These are phyloP conservation scores for Caerostris darwini DNA, from an alignment of 1,140 invertebrate species.

Conservation along the genomic window DNA sequence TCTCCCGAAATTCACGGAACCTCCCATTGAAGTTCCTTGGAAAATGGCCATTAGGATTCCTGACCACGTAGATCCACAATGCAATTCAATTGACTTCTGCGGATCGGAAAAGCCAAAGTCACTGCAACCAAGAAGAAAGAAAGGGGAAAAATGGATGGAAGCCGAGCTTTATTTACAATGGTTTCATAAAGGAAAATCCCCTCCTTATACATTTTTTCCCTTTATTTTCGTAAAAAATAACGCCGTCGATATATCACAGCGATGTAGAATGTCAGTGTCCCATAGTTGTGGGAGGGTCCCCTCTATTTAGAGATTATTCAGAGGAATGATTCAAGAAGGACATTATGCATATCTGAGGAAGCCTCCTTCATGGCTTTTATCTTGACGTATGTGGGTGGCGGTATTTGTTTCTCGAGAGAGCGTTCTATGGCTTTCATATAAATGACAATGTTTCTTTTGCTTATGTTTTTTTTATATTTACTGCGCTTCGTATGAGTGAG, in stretches of 20 bases:
- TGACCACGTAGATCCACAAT: constrained; percentile 12
- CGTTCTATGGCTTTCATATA: constrained; percentile 57
- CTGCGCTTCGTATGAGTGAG: constrained; percentile 23
- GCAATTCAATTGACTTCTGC: constrained; percentile 20
- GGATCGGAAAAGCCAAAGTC: neutral
- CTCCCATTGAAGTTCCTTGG: neutral
- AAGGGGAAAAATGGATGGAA: neutral
- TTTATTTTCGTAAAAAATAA: constrained; percentile 57
- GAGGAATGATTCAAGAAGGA: constrained; percentile 59
- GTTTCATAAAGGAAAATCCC: constrained; percentile 56
- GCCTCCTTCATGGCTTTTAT: constrained; percentile 45
- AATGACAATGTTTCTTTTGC: constrained; percentile 37
- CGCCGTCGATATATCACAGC: constrained; percentile 56
- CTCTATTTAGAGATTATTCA: constrained; percentile 68
- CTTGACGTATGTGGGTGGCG: constrained; percentile 55
- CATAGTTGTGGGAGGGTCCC: neutral
- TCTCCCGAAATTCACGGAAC: neutral
- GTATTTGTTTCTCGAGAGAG: constrained; percentile 56
- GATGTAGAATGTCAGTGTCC: constrained; percentile 52
- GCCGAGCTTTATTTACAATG: constrained; percentile 54
- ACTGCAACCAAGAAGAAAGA: constrained; percentile 4
- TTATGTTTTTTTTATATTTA: neutral
- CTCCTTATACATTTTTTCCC: neutral
- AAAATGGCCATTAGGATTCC: constrained; percentile 16
- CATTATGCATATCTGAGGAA: constrained; percentile 71